Conservation (phyloP, 2,113 vertebrate genomes). For the Himantopus leucocephalus region DNA sequence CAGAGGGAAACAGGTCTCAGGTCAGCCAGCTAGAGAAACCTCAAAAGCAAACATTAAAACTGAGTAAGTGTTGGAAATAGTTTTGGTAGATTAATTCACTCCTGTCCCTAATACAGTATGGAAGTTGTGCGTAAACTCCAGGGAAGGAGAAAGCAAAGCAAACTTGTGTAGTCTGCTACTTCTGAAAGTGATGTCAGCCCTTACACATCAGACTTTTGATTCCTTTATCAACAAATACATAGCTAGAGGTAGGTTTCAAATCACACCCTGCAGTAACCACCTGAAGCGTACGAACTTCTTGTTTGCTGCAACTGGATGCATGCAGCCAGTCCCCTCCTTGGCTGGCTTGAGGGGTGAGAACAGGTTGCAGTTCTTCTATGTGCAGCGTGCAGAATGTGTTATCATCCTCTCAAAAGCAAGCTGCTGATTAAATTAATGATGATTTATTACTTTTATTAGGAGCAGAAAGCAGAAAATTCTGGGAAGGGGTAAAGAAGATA, state of each 20-base stretch:
- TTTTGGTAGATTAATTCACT: not conserved
- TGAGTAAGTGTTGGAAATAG: not conserved
- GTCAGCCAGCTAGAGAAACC: slow-evolving; percentile 22
- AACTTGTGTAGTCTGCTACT: not conserved
- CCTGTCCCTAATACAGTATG: not conserved
- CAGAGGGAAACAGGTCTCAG: not conserved
- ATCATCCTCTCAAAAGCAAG: not conserved
- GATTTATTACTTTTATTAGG: not conserved
- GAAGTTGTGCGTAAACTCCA: not conserved
- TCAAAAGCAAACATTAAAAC: slow-evolving; percentile 20
- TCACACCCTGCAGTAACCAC: not conserved
- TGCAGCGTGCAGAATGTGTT: not conserved
- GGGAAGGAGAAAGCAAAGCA: not conserved
- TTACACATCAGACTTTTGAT: not conserved
- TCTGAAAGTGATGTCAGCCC: not conserved
- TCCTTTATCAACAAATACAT: not conserved
- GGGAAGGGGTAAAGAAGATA: not conserved
- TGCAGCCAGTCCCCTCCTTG: not conserved
- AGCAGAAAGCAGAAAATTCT: not conserved
- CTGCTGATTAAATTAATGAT: not conserved
- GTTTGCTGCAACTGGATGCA: not conserved
- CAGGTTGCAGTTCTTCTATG: not conserved
- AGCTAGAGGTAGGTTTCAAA: not conserved
- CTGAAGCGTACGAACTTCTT: not conserved
- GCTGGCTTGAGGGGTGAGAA: not conserved